phyloP scores from a whole-genome alignment of 2,113 vertebrate species.

The Steatornis caripensis region DNA sequence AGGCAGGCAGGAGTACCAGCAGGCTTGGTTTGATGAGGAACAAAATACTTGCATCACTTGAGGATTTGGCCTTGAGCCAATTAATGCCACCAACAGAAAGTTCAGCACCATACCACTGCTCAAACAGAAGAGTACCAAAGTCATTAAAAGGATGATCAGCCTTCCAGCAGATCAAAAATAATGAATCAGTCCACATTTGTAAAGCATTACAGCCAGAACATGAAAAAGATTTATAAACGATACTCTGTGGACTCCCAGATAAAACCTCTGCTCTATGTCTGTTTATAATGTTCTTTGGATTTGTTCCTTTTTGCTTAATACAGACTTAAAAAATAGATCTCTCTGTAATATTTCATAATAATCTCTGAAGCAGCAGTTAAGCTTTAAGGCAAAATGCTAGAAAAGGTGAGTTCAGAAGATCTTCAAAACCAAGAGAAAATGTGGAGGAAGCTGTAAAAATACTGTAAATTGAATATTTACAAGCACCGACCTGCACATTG shows the following conservation, averaged over 20 bases:
- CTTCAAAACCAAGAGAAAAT: not conserved
- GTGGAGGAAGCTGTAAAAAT: not conserved
- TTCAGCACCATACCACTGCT: not conserved
- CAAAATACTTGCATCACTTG: accelerated
- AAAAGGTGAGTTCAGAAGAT: not conserved
- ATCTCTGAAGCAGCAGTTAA: not conserved
- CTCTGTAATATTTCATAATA: not conserved
- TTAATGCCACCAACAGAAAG: not conserved
- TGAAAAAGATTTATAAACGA: not conserved
- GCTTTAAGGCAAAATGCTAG: not conserved
- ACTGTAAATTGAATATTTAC: not conserved
- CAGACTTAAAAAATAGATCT: not conserved
- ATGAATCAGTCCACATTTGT: constrained; percentile 12
- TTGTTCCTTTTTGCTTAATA: not conserved
- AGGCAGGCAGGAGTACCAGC: not conserved
- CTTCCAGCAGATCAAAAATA: constrained; percentile 14
- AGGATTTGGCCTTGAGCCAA: not conserved
- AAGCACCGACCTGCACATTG: not conserved
- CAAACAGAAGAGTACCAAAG: constrained; percentile 4
- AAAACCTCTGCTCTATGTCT: not conserved
- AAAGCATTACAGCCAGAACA: not conserved
- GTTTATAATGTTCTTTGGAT: not conserved
- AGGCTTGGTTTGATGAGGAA: not conserved
- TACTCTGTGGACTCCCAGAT: not conserved
- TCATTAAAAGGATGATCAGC: constrained; percentile 33